Evolutionary conservation across 1,140 invertebrate genomes (phyloP).

Genomic region (Calosoma granatense): DNA sequence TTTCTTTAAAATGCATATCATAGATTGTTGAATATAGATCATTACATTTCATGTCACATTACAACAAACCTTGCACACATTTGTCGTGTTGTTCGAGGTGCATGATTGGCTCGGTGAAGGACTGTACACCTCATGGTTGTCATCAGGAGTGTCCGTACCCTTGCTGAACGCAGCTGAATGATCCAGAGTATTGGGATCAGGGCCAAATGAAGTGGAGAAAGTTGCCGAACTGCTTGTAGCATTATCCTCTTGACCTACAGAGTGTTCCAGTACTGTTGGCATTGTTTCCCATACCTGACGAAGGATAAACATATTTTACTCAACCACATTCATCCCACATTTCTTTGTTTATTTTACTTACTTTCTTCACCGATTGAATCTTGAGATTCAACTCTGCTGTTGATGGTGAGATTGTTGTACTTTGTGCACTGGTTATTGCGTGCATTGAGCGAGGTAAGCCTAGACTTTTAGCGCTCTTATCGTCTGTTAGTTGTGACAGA

Average conservation of each 20-base stretch:
- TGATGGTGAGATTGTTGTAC: constrained; percentile 50
- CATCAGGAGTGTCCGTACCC: constrained; percentile 32
- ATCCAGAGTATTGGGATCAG: constrained; percentile 27
- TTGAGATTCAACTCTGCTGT: constrained; percentile 86
- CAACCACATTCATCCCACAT: too few relatives aligned
- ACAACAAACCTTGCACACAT: constrained; percentile 58
- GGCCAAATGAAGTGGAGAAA: constrained; percentile 41
- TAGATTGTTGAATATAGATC: too few relatives aligned
- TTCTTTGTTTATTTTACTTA: too few relatives aligned
- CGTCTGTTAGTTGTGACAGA: constrained; percentile 63
- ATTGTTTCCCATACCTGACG: constrained; percentile 74
- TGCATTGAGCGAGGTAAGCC: constrained; percentile 51
- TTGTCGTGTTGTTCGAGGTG: constrained; percentile 41
- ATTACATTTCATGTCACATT: too few relatives aligned
- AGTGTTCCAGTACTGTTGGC: constrained; percentile 58
- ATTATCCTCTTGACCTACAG: constrained; percentile 31
- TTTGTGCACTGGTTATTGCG: constrained; percentile 41
- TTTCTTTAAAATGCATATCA: too few relatives aligned
- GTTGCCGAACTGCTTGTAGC: constrained; percentile 39
- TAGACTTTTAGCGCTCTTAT: constrained; percentile 47
- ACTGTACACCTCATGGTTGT: constrained; percentile 43
- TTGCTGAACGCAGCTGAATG: constrained; percentile 27
- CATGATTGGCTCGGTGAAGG: constrained; percentile 35
- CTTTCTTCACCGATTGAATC: constrained; percentile 88
- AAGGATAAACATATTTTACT: too few relatives aligned